Evolutionary conservation across 2,797 vertebrate genomes (phyloP).

Genomic region (Myotis findleyi): DNA sequence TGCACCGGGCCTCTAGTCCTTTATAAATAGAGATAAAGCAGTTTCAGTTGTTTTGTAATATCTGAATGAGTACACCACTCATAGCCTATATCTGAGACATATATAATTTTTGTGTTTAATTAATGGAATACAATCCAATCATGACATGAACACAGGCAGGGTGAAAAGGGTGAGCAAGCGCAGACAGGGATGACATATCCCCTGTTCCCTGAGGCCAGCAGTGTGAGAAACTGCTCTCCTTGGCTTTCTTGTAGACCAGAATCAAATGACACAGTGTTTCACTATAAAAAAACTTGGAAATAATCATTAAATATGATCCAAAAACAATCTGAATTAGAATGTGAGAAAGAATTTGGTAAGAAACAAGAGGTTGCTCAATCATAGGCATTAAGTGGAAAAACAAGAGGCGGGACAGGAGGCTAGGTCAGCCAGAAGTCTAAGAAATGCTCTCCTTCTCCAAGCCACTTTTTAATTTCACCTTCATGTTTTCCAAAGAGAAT

Average conservation of each 20-base stretch:
- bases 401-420: neutral
- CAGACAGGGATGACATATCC: too few relatives aligned
- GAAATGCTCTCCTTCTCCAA: neutral
- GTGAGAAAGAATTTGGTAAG: neutral
- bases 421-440: neutral
- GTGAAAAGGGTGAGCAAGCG: neutral
- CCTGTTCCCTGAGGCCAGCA: neutral
- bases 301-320: constrained; percentile 31
- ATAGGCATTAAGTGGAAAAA: neutral
- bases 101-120: neutral
- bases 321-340: neutral
- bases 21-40: neutral
- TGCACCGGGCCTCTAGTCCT: too few relatives aligned
- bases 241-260: neutral
- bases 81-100: neutral
- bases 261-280: neutral
- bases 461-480: neutral
- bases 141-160: neutral
- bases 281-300: neutral
- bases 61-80: neutral
- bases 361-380: neutral
- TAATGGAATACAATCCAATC: neutral
- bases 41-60: neutral
- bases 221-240: neutral
- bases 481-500: neutral